Evolutionary conservation across 2,888 invertebrate species (phyloP), one percentile per base, ranked within the genome.

Genomic region (Eubasilissa splendida): DNA sequence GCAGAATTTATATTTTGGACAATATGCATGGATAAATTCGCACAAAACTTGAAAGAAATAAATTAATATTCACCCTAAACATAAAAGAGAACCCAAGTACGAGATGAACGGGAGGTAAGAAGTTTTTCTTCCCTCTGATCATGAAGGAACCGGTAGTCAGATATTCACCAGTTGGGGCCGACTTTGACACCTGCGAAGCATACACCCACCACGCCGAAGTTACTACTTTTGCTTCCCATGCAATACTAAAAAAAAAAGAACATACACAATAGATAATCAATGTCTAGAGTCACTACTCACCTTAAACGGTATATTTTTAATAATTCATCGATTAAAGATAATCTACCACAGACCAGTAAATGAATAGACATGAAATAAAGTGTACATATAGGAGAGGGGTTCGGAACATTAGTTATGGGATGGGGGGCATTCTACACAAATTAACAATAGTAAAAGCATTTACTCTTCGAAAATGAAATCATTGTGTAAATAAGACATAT

Each of bases 161-260:
- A 88, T 98, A 99, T 90, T 99, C 99, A 81, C 99, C 99, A 9
- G 97, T 95, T 0, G 99, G 99, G 0, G 99, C 99, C 0, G 98
- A 98, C 90, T 99, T 98, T 53, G 97, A 97, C 14, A 99, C 98
- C 89, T 99, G 99, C 84, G 96, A 93, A 75, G 96, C 96, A 86
- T 94, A 91, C 22, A 99, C 99, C 99, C 99, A 99, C 95, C 98
- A 99, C 8, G 99, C 97, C 85, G 95, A 96, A 3, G 97, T 96
- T 53, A 98, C 93, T 5, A 99, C 96, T 89, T 98, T 99, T 0
- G 98, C 98, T 85, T 99, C 98, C 99, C 99, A 99, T 0, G 99
- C 99, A 85, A 97, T 96, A 88, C 99, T 99, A 86, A 22, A 87
- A 87, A 31, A 7, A 60, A 60, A 60, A n/a, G n/a, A 22, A 42